phyloP scores from a whole-genome alignment of 1,140 invertebrate genomes.

The Drosophila ercepeae region DNA sequence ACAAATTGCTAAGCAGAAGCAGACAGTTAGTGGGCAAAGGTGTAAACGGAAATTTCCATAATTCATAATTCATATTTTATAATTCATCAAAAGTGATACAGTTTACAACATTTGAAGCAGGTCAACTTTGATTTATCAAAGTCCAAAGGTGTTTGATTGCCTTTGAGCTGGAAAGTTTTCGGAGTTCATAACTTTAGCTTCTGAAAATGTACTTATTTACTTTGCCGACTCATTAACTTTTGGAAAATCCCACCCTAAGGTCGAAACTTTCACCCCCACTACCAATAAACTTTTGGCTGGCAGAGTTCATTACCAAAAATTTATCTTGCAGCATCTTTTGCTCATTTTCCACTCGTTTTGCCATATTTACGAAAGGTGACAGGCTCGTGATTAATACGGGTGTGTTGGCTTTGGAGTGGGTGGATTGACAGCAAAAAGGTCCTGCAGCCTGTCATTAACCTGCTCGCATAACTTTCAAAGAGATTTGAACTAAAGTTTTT shows the following conservation, averaged over 20 bases:
- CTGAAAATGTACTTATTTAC: constrained; percentile 46
- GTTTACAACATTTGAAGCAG: constrained; percentile 12
- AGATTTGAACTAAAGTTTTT: constrained; percentile 66
- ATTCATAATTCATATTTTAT: too few relatives aligned
- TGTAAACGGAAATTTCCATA: constrained; percentile 22
- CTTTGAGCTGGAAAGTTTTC: constrained; percentile 30
- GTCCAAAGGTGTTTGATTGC: constrained; percentile 50
- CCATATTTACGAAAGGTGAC: constrained; percentile 77
- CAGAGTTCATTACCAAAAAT: constrained; percentile 64
- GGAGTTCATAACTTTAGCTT: constrained; percentile 22
- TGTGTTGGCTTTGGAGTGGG: neutral
- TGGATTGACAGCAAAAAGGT: constrained; percentile 34
- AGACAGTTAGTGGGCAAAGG: constrained; percentile 27
- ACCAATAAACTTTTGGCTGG: constrained; percentile 58
- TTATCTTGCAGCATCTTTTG: constrained; percentile 44
- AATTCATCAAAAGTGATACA: constrained; percentile 31
- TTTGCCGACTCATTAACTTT: constrained; percentile 58
- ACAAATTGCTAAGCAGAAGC: neutral
- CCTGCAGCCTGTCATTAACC: constrained; percentile 50
- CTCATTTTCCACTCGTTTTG: constrained; percentile 71
- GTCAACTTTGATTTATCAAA: constrained; percentile 54
- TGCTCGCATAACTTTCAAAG: constrained; percentile 18
- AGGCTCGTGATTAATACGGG: constrained; percentile 74
- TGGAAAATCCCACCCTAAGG: constrained; percentile 11
- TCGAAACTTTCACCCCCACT: constrained; percentile 45